These are phyloP conservation scores for Epizoanthus scotinus DNA, from an alignment of 92 coral and sea anemone species.

Conservation along the genomic window DNA sequence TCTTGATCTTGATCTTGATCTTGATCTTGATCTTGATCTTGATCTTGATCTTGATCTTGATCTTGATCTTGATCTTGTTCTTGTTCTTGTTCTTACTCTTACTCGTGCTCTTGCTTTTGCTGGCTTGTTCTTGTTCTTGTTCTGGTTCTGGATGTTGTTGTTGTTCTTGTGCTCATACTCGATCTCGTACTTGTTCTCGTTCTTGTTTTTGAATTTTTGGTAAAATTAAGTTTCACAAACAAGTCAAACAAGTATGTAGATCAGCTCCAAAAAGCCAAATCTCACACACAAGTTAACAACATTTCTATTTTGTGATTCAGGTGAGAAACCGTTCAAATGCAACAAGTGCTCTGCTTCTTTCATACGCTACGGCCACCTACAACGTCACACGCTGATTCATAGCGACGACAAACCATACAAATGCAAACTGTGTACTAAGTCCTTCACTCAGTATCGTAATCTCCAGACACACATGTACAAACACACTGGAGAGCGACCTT, in stretches of 20 bases:
- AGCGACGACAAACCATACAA: conserved; percentile 97
- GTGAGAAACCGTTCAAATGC: conserved; percentile 96
- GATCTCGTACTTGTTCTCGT: too few species aligned
- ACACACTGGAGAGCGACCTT: conserved; percentile 97
- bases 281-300: not conserved
- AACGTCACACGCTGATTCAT: conserved; percentile 91
- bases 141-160: too few species aligned
- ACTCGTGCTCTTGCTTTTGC: too few species aligned
- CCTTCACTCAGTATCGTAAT: conserved; percentile 95
- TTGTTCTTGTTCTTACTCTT: too few species aligned
- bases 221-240: too few species aligned
- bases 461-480: conserved; percentile 99
- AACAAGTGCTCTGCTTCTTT: conserved; percentile 93
- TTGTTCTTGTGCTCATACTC: too few species aligned
- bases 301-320: conserved; percentile 40
- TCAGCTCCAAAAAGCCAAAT: not conserved
- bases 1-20: too few species aligned
- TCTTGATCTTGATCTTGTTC: too few species aligned
- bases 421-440: conserved; percentile 92
- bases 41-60: too few species aligned
- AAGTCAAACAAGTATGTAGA: not conserved
- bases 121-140: too few species aligned
- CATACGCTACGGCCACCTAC: conserved; percentile 93
- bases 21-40: too few species aligned
- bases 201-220: too few species aligned